Percentiles rank a stretch among this genome's conserved stretches.
Conservation (phyloP, 2,113 vertebrate species). For the Ivindomyrus marchei region DNA sequence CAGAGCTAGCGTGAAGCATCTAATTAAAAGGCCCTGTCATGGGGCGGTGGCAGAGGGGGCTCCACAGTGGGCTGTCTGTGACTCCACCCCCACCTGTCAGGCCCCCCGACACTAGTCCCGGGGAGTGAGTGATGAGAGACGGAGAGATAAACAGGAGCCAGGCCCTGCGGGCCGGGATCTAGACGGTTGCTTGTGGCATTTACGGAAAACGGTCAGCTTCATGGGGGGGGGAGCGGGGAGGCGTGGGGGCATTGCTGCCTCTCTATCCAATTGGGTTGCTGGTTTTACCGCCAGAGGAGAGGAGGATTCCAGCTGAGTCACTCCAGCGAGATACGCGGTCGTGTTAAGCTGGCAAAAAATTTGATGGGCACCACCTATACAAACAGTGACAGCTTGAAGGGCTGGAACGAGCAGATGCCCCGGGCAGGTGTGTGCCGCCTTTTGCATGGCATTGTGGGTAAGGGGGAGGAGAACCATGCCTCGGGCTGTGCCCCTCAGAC, state of each 20-base stretch:
- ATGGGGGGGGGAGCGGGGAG: neutral
- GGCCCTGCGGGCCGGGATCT: conserved; percentile 49
- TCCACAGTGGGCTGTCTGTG: conserved; percentile 45
- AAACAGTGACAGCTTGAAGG: neutral
- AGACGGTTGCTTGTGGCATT: conserved; percentile 58
- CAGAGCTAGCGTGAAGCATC: conserved; percentile 62
- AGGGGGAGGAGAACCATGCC: neutral
- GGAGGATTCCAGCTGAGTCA: neutral
- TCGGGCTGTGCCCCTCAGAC: neutral
- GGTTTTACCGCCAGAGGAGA: neutral
- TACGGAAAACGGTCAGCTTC: conserved; percentile 45
- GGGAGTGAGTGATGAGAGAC: conserved; percentile 69
- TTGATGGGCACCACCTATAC: neutral
- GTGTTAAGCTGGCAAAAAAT: neutral
- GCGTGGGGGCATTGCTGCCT: neutral
- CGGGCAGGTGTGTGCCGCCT: neutral
- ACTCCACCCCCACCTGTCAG: conserved; percentile 35
- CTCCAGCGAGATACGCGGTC: neutral
- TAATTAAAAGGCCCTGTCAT: conserved; percentile 67
- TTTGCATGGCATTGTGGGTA: neutral
- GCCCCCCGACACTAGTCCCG: conserved; percentile 51
- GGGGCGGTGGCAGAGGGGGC: conserved; percentile 55
- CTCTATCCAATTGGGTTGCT: neutral
- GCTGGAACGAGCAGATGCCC: neutral
- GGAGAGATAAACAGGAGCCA: conserved; percentile 57